Conservation (phyloP, 2,113 vertebrate genomes). For the Cyanistes caeruleus region DNA sequence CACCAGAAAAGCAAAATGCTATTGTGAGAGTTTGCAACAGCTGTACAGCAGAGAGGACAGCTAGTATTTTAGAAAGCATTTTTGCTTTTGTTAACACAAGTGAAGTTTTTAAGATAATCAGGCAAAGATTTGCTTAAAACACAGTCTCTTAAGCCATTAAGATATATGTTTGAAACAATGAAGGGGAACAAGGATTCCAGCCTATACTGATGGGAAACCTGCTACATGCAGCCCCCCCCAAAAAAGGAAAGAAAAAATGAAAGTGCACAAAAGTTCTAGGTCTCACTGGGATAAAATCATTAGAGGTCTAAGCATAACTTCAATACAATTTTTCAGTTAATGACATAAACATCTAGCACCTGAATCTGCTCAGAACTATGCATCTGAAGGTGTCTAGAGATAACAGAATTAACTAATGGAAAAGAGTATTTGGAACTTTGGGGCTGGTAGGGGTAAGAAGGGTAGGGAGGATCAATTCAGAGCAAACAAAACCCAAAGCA, state of each 20-base stretch:
- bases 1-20: background rate
- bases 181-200: background rate
- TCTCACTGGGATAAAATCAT: background rate
- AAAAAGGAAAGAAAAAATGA: background rate
- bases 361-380: background rate
- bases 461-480: background rate
- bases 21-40: background rate
- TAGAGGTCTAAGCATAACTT: background rate
- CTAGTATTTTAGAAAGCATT: background rate
- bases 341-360: background rate
- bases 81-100: background rate
- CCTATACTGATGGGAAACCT: background rate
- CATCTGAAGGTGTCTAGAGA: background rate
- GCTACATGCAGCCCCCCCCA: background rate
- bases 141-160: background rate
- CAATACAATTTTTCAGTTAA: background rate
- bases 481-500: background rate
- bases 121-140: background rate
- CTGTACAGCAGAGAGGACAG: background rate
- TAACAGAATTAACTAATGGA: background rate
- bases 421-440: background rate
- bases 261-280: background rate
- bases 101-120: background rate
- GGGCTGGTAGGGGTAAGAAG: fast-evolving
- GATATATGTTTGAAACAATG: background rate